Conservation (phyloP, 2,888 invertebrate genomes). For the Watsonalla binaria region DNA sequence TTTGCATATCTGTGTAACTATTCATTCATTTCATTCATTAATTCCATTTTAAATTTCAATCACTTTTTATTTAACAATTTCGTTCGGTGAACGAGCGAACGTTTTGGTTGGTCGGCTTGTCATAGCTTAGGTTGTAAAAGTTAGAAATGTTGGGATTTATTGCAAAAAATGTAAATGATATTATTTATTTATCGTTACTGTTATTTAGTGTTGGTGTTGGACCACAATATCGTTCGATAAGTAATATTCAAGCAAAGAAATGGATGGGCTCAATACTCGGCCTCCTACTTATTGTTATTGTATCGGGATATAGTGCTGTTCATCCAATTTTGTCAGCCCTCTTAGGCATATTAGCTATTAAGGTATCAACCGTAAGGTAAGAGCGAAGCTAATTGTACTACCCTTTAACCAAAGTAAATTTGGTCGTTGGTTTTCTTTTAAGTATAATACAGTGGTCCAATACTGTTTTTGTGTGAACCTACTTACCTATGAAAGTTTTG, state of each 20-base stretch:
- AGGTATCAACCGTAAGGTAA: constrained; percentile 56
- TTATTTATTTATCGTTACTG: constrained; percentile 84
- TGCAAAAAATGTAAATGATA: constrained; percentile 84
- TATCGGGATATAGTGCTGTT: constrained; percentile 58
- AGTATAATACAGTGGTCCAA: too few relatives aligned
- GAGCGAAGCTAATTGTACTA: constrained; percentile 11
- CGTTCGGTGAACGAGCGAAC: too few relatives aligned
- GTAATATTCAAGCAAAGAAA: constrained; percentile 61
- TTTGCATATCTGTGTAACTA: too few relatives aligned
- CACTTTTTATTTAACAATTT: too few relatives aligned
- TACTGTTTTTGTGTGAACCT: too few relatives aligned
- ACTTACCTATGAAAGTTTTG: too few relatives aligned
- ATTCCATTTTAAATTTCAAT: too few relatives aligned
- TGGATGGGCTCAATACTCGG: constrained; percentile 74
- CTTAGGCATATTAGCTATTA: constrained; percentile 59
- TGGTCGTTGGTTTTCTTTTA: background rate
- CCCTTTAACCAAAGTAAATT: background rate
- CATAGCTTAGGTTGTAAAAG: background rate
- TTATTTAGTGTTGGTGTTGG: constrained; percentile 84
- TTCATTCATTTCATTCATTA: too few relatives aligned
- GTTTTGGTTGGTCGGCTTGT: background rate
- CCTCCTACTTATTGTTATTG: constrained; percentile 51
- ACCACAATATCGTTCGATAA: constrained; percentile 78
- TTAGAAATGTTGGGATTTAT: constrained; percentile 53
- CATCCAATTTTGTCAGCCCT: constrained; percentile 61